Percentiles rank a stretch among this genome's conserved stretches.
Evolutionary conservation across 2,113 vertebrate species (phyloP).

Genomic region (Mormyrus iriodes): DNA sequence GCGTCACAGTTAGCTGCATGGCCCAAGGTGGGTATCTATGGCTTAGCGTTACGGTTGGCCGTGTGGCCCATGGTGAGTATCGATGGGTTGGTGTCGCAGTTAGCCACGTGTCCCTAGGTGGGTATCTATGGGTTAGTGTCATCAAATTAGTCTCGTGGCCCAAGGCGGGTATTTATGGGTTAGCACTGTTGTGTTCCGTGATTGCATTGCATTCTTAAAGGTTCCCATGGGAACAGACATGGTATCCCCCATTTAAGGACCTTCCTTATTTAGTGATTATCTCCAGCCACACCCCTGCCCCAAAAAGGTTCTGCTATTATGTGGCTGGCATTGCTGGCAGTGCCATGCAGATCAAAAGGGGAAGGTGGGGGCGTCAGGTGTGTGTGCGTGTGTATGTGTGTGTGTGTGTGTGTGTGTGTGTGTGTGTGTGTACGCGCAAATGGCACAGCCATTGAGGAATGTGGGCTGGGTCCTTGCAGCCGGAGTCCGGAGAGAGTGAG

Average conservation of each 20-base stretch:
- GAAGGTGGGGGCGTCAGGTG: neutral
- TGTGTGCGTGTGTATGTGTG: neutral
- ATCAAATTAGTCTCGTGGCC: neutral
- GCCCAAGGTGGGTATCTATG: neutral
- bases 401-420: neutral
- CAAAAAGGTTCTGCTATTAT: conserved; percentile 1
- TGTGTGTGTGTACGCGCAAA: neutral
- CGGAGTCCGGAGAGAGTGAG: neutral
- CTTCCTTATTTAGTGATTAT: neutral
- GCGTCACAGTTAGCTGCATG: neutral
- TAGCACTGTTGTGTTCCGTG: neutral
- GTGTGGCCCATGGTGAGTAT: neutral
- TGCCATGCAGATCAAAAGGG: neutral
- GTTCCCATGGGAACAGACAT: conserved; percentile 7
- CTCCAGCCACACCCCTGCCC: neutral
- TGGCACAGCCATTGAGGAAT: neutral
- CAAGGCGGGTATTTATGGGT: neutral
- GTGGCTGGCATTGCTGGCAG: neutral
- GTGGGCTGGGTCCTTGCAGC: neutral
- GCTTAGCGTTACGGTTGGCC: neutral
- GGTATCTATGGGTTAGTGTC: neutral
- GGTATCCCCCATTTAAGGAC: neutral
- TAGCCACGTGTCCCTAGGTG: neutral
- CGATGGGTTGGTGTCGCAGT: neutral
- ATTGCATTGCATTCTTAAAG: neutral